Base-by-base conservation (phyloP, 2,888 invertebrate genomes). In the Catocala sponsa region DNA sequence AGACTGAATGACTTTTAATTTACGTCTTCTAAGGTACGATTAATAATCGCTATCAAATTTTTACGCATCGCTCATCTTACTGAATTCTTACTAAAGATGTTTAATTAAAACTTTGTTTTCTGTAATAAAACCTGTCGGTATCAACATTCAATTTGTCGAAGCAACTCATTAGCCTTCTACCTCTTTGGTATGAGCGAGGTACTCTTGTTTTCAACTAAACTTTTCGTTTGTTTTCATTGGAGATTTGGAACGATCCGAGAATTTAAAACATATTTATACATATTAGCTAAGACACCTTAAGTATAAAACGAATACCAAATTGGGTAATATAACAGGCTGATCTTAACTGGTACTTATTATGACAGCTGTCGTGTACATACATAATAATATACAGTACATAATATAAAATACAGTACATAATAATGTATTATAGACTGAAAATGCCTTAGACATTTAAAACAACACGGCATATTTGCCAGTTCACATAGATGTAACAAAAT, bases 101-200 rank as follows among this genome's bases (percentile, higher is more conserved):
- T 74, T 70, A 76, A 74, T 74, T 74, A 74, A 74, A 74, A 74
- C 74, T 74, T 74, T 64, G 74, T 61, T 73, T 74, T 43, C 55
- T 49, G 55, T 72, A 64, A 63, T 75, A 72, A 68, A 72, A 68
- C 53, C 68, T 67, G 72, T 68, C 56, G 54, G 72, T 63, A 72
- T 74, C 63, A 59, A 59, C 69, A 72, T 68, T 59, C 49, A 68
- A 75, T 59, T 58, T 72, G 59, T 72, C 76, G 72, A 65, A 68
- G 64, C 53, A 63, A 67, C 70, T 72, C 63, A 74, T 72, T 71
- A 72, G 62, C 59, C 51, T n/a, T 0, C 50, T 44, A 50, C 43
- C 25, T 32, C 43, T 50, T 33, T 7, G 15, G 13, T 25, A 25
- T 25, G 25, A 9, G 25, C 9, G 11, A 4, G 47, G 11, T 25